A percentile compares a stretch with the other conserved stretches of the same genome.
Evolutionary conservation across 2,888 invertebrate genomes (phyloP).

Genomic region (Timema podura): DNA sequence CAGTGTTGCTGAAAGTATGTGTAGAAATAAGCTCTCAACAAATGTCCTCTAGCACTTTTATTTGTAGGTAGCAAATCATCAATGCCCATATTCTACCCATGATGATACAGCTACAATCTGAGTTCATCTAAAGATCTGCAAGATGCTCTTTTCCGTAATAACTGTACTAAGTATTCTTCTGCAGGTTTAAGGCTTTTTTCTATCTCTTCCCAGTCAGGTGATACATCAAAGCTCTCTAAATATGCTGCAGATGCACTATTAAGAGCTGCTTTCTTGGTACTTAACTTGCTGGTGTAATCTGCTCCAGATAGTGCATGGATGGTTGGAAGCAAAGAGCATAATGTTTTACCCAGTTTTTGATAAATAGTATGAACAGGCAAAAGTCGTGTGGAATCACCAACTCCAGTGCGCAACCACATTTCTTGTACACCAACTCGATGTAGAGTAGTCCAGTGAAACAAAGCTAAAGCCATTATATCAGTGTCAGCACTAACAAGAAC

Average conservation of each 20-base stretch:
- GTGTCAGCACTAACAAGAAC: not conserved
- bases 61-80: not conserved
- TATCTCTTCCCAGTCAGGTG: not conserved
- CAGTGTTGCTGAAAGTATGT: not conserved
- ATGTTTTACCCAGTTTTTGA: no score
- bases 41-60: not conserved
- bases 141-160: not conserved
- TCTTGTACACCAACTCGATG: not conserved
- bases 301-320: not conserved
- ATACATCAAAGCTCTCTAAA: not conserved
- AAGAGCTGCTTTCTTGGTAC: not conserved
- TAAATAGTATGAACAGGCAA: not conserved
- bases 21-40: not conserved
- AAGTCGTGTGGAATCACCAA: not conserved
- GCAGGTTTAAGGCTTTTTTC: conserved; percentile 6
- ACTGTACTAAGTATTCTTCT: not conserved
- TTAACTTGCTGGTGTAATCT: not conserved
- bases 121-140: not conserved
- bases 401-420: not conserved
- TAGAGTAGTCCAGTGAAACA: not conserved
- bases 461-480: not conserved
- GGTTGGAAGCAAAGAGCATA: no score
- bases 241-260: not conserved
- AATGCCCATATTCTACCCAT: no score
- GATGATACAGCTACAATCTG: not conserved